These are phyloP conservation scores for Baryphthengus martii DNA, from an alignment of 2,113 vertebrate species.

Conservation along the genomic window DNA sequence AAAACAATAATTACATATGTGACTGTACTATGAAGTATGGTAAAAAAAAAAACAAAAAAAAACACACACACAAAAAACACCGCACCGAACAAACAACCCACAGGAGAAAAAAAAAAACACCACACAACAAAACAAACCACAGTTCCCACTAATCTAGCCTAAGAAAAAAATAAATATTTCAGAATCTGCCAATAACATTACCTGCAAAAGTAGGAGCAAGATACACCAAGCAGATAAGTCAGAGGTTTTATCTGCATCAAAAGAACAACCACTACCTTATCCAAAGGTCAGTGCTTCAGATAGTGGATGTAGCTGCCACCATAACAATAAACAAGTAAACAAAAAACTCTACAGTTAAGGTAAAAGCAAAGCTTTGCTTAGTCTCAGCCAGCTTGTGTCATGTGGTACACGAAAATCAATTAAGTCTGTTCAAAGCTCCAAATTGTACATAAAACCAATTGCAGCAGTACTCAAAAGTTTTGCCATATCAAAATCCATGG, in stretches of 20 bases:
- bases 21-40: neutral
- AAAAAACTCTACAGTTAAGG: neutral
- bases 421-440: neutral
- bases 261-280: neutral
- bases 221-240: neutral
- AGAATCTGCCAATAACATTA: neutral
- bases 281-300: neutral
- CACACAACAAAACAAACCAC: too few relatives aligned
- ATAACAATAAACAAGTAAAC: neutral
- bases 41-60: too few relatives aligned
- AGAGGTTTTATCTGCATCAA: neutral
- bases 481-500: neutral
- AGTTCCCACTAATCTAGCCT: neutral
- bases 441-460: neutral
- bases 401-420: neutral
- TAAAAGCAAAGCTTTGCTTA: neutral
- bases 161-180: neutral
- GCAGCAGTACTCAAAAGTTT: neutral
- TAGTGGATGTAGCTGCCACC: neutral
- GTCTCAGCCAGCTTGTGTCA: too few relatives aligned
- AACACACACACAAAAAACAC: too few relatives aligned
- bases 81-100: too few relatives aligned
- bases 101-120: too few relatives aligned
- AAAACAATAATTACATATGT: neutral
- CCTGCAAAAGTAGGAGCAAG: neutral